Conservation (phyloP, 2,888 invertebrate species). For the Electrophaes corylata region DNA sequence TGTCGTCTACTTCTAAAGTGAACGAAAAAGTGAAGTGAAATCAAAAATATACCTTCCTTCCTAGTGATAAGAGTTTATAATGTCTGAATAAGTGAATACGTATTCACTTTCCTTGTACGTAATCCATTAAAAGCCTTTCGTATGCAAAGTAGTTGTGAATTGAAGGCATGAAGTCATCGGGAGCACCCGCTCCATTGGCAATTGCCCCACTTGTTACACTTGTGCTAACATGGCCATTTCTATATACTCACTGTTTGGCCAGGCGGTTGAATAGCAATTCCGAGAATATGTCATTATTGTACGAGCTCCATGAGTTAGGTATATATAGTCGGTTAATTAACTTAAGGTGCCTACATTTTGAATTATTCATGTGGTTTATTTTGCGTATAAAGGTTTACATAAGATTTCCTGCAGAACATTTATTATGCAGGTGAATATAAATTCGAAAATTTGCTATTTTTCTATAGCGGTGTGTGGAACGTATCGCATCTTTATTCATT, state of each 20-base stretch:
- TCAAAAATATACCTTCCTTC: neutral
- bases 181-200: slow-evolving; percentile 55
- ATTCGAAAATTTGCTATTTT: neutral
- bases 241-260: slow-evolving; percentile 17
- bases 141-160: slow-evolving; percentile 34
- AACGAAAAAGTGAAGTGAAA: too few species aligned
- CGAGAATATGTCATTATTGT: slow-evolving; percentile 18
- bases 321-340: neutral
- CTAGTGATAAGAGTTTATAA: neutral
- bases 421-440: too few species aligned
- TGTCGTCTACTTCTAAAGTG: too few species aligned
- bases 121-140: slow-evolving; percentile 20
- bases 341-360: neutral
- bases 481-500: neutral
- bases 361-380: neutral
- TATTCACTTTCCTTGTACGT: slow-evolving; percentile 1
- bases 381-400: neutral
- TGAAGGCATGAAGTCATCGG: slow-evolving; percentile 54
- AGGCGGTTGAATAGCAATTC: slow-evolving; percentile 16
- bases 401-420: neutral
- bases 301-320: slow-evolving; percentile 22
- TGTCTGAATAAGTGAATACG: neutral
- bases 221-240: slow-evolving; percentile 37
- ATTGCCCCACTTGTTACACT: slow-evolving; percentile 61
- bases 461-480: neutral